These are phyloP conservation scores for Stenolophus ochropezus DNA, from an alignment of 2,888 invertebrate genomes.

Conservation along the genomic window DNA sequence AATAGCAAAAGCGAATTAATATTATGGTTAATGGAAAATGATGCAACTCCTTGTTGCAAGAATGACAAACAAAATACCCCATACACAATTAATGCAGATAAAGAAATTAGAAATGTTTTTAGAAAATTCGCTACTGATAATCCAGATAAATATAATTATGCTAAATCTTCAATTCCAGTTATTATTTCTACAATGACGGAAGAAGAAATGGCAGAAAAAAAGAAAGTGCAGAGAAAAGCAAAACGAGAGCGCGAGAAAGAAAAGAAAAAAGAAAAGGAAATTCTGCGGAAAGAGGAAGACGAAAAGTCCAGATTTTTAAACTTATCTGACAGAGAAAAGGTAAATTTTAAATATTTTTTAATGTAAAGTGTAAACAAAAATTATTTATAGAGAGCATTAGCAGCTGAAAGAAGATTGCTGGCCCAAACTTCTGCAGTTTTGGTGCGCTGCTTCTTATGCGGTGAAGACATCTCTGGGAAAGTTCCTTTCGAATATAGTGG, in stretches of 20 bases:
- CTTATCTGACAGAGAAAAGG: conserved; percentile 87
- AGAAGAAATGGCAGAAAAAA: conserved; percentile 81
- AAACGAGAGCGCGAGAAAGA: conserved; percentile 81
- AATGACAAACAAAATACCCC: conserved; percentile 83
- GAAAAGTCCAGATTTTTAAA: conserved; percentile 78
- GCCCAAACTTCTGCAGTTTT: conserved; percentile 71
- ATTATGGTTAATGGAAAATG: conserved; percentile 78
- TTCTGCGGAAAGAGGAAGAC: conserved; percentile 75
- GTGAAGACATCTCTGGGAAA: conserved; percentile 78
- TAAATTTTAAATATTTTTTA: conserved; percentile 67
- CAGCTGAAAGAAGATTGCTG: conserved; percentile 78
- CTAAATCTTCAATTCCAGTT: conserved; percentile 84
- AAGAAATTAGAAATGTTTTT: conserved; percentile 81
- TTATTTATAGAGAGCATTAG: conserved; percentile 77
- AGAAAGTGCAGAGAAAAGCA: conserved; percentile 79
- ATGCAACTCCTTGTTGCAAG: conserved; percentile 82
- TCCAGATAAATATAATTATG: conserved; percentile 85
- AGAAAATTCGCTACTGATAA: conserved; percentile 82
- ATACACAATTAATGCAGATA: conserved; percentile 81
- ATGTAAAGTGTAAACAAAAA: not conserved
- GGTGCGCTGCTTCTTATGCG: conserved; percentile 80
- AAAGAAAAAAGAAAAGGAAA: conserved; percentile 77
- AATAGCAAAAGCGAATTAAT: conserved; percentile 79
- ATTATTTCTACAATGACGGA: conserved; percentile 81
- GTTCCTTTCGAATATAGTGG: conserved; percentile 82